These are phyloP conservation scores for Aeoliscus strigatus DNA, from an alignment of 2,797 vertebrate genomes.

Conservation along the genomic window DNA sequence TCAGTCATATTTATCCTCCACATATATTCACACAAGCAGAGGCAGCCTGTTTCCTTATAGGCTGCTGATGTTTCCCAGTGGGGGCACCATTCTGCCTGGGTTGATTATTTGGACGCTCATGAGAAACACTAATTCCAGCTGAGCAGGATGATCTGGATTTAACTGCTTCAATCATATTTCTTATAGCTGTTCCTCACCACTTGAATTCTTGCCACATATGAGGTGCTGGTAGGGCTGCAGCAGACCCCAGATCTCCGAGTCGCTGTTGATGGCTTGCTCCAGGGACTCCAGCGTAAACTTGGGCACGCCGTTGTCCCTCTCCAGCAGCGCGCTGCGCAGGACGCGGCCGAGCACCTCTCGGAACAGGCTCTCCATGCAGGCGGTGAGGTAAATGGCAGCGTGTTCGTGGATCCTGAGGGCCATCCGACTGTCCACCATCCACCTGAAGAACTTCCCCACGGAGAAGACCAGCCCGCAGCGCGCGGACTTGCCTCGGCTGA, in stretches of 20 bases:
- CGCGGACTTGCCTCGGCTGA: slow-evolving; percentile 75
- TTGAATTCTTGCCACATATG: slow-evolving; percentile 80
- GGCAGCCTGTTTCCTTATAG: too few species aligned
- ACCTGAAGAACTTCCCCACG: slow-evolving; percentile 81
- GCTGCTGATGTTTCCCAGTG: too few species aligned
- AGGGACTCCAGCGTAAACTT: slow-evolving; percentile 74
- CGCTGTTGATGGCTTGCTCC: slow-evolving; percentile 76
- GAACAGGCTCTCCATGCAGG: slow-evolving; percentile 79
- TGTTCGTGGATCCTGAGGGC: slow-evolving; percentile 79
- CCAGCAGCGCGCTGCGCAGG: slow-evolving; percentile 71
- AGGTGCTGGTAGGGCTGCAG: slow-evolving; percentile 80
- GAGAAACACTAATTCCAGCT: too few species aligned
- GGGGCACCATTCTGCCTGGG: too few species aligned
- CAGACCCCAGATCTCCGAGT: slow-evolving; percentile 81
- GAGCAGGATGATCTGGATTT: too few species aligned
- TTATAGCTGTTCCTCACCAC: too few species aligned
- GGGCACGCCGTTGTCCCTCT: slow-evolving; percentile 74
- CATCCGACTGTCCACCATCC: slow-evolving; percentile 82
- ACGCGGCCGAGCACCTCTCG: slow-evolving; percentile 72
- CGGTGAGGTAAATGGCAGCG: slow-evolving; percentile 79
- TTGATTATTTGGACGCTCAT: too few species aligned
- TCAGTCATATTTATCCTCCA: too few species aligned
- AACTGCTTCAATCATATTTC: too few species aligned
- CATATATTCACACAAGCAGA: too few species aligned
- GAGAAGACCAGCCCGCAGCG: slow-evolving; percentile 79